These are phyloP conservation scores for Sphaerophoria taeniata DNA, from an alignment of 2,888 invertebrate species.

Conservation along the genomic window DNA sequence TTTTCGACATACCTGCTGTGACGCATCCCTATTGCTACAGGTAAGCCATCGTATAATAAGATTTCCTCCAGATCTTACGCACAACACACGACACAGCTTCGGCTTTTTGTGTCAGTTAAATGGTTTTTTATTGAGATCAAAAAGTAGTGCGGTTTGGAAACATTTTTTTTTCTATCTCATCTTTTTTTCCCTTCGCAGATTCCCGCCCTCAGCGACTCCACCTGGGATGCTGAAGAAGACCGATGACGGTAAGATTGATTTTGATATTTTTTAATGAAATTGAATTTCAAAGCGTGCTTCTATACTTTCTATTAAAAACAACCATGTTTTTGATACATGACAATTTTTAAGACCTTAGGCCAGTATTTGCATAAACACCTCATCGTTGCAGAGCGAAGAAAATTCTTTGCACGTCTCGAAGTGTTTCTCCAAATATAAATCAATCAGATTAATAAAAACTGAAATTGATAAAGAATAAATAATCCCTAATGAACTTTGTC, in stretches of 20 bases:
- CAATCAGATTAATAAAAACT: conserved; percentile 66
- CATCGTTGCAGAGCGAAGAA: background rate
- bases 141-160: conserved; percentile 33
- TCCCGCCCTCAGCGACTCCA: conserved; percentile 80
- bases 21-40: conserved; percentile 83
- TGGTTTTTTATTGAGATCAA: conserved; percentile 56
- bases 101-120: conserved; percentile 63
- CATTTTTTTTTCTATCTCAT: background rate
- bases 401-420: conserved; percentile 56
- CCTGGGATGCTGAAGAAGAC: conserved; percentile 81
- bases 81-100: conserved; percentile 33
- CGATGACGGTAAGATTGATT: conserved; percentile 80
- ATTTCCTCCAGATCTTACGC: conserved; percentile 63
- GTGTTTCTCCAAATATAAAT: conserved; percentile 26
- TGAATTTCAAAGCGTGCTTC: background rate
- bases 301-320: conserved; percentile 24
- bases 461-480: conserved; percentile 32
- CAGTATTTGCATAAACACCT: conserved; percentile 1
- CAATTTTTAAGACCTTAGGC: conserved; percentile 37
- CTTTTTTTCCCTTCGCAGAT: conserved; percentile 74
- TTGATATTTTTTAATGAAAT: conserved; percentile 6
- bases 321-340: conserved; percentile 18
- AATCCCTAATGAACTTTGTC: conserved; percentile 54
- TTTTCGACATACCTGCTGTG: conserved; percentile 83
- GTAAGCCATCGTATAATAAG: conserved; percentile 77